Base-by-base conservation (phyloP, 2,113 vertebrate species). In the Oxyruncus cristatus region DNA sequence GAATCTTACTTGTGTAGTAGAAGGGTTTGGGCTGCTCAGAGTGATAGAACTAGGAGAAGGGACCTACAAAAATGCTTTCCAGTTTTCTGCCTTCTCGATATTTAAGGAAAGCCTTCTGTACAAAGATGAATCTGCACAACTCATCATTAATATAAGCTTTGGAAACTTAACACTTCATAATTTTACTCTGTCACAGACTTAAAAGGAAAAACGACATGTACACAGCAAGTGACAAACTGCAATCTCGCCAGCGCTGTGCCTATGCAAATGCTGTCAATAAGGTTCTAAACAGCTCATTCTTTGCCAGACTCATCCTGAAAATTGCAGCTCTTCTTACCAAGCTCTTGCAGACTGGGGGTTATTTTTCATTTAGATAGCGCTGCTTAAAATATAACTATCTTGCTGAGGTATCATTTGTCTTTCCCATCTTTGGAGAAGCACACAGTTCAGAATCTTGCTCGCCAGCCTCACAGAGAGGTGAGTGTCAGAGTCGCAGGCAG, bases 311-410 rank as follows among this genome's bases (percentile, higher is more conserved):
- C 89, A 88, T 18, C 76, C 85, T 16, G 35, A 96, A 97, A 97
- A 97, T 37, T 97, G 95, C 94, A 97, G 93, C 90, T 88, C 87
- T 96, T 96, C 96, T 96, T 94, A 92, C 95, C 84, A 75, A 84
- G 90, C 52, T 95, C 95, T 77, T 85, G 88, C 90, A 95, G 83
- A 76, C 88, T 94, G 84, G 39, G 92, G 49, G 53, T 91, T 97
- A 97, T 98, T 98, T 98, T 97, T 98, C 95, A 81, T 97, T 97
- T 96, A 87, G 96, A 97, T 98, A 97, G 95, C 92, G 55, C 71
- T 92, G 88, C 80, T 97, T 97, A 97, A 98, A 97, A 95, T 97
- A 97, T 95, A 97, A 96, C 95, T 91, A 42, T 87, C 96, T 97
- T 94, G 94, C 93, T 95, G 93, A 88, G 91, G n/a, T 88, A 80